phyloP scores from a whole-genome alignment of 2,797 vertebrate species.

The Gallinago nigripennis region DNA sequence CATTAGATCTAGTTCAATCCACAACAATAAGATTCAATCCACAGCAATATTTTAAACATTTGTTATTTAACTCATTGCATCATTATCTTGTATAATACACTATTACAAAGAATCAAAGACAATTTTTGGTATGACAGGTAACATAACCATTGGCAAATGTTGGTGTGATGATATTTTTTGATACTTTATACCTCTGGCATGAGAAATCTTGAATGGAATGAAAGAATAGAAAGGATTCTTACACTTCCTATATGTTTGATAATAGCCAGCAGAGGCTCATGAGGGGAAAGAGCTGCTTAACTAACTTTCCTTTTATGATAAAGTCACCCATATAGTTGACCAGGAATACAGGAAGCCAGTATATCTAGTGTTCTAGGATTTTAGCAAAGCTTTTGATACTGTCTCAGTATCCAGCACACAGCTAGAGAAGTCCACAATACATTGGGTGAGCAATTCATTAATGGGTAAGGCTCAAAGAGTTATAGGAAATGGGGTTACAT shows the following conservation, averaged over 20 bases:
- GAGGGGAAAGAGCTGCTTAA: neutral
- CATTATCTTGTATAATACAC: rapidly evolving
- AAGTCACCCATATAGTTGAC: neutral
- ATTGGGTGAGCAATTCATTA: neutral
- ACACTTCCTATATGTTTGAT: too few relatives aligned
- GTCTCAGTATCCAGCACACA: neutral
- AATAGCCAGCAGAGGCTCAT: neutral
- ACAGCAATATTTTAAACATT: neutral
- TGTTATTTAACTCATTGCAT: neutral
- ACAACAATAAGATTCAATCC: neutral
- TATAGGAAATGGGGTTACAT: neutral
- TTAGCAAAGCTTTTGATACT: neutral
- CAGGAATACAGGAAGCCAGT: neutral
- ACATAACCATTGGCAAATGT: neutral
- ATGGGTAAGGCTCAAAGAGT: rapidly evolving
- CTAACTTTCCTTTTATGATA: neutral
- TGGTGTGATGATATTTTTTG: neutral
- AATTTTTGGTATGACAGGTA: neutral
- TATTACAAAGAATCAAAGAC: neutral
- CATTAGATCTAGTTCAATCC: neutral
- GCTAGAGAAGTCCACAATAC: neutral
- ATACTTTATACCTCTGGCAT: neutral
- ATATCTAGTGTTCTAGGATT: neutral
- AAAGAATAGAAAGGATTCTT: neutral
- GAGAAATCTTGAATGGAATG: neutral